Evolutionary conservation across 2,797 vertebrate genomes (phyloP), one percentile per base, ranked within the genome.

Genomic region (Lerista edwardsae): DNA sequence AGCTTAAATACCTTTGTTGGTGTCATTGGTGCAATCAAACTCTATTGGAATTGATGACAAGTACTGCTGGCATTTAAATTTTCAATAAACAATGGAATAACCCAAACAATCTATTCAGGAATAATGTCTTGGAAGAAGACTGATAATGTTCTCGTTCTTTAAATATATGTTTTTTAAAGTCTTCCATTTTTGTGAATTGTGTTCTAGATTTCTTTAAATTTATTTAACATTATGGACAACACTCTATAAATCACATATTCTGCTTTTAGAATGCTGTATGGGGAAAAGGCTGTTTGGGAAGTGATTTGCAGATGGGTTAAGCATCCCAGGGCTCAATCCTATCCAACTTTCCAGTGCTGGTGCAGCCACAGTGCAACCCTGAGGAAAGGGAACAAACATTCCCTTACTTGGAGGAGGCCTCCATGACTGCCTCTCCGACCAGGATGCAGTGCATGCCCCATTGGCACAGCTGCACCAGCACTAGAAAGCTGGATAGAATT

Each of bases 1-100:
- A 91, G 89, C 88, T 94, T 93, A 93, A 95, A 93, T 90, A 93
- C 79, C 82, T 93, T 9, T 82, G 78, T 27, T 11, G 71, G 21
- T 91, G 87, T 93, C 91, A 89, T 82, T 75, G 81, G 86, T 88
- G 44, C 88, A 79, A 86, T 89, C 87, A 88, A 84, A 94, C 86
- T 87, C 83, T 89, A 64, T 82, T 83, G 85, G 89, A 93, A 86
- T 91, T 57, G 80, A 88, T 90, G 86, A 89, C 47, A 87, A 87
- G 82, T 83, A 84, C 21, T 78, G 47, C 72, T 84, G 88, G 57
- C n/a, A 86, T 90, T 88, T 87, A 72, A 79, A 78, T 81, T 77
- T 93, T 73, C 73, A 47, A 73, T 91, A 91, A 87, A 2, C 82
- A 89, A 89, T 83, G 87, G 86, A 34, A 44, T 0, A 88, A 86